Percentiles rank a stretch among this genome's conserved stretches.
These are phyloP conservation scores for Potorous gilbertii DNA, from an alignment of 2,797 vertebrate genomes.

Conservation along the genomic window DNA sequence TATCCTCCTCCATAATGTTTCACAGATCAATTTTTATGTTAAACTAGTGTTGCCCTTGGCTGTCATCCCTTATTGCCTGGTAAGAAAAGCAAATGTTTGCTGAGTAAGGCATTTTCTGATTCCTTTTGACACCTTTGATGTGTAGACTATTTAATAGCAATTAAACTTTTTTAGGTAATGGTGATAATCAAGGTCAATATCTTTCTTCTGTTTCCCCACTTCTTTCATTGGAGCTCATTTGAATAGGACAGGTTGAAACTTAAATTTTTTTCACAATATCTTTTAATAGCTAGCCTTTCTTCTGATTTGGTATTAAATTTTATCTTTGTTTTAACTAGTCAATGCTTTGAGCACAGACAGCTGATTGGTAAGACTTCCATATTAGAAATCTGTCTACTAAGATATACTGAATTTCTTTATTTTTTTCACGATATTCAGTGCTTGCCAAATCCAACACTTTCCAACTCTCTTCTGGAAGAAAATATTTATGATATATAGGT, in stretches of 20 bases:
- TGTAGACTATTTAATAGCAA: neutral
- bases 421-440: neutral
- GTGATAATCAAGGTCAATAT: neutral
- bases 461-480: neutral
- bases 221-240: neutral
- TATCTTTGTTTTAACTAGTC: neutral
- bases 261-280: neutral
- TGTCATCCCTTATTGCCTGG: neutral
- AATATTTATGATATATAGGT: neutral
- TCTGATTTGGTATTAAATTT: neutral
- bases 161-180: neutral
- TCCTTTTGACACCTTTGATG: neutral
- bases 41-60: neutral
- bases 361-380: neutral
- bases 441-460: neutral
- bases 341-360: neutral
- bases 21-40: neutral
- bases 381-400: neutral
- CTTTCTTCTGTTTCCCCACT: neutral
- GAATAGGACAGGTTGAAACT: neutral
- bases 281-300: neutral
- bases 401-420: neutral
- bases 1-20: neutral
- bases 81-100: neutral
- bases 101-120: neutral